Evolutionary conservation across 2,797 vertebrate genomes (phyloP), one percentile per base, ranked within the genome.

Genomic region (Petrocephalus schoutedeni): DNA sequence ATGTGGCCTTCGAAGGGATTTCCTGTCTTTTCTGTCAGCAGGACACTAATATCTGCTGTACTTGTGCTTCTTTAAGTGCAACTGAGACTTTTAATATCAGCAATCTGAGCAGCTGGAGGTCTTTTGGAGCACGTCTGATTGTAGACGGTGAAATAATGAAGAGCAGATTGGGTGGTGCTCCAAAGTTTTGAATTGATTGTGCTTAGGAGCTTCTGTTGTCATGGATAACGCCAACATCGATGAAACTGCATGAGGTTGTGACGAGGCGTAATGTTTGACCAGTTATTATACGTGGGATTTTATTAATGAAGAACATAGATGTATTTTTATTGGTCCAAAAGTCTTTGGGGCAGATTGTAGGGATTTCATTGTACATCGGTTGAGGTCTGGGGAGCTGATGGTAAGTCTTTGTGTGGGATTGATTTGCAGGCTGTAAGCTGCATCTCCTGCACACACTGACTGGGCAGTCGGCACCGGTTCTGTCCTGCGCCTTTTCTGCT

Each of bases 401-500:
- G n/a, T 49, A 9, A 6, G 41, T 5, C 10, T 16, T 82, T n/a
- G 59, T 61, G 23, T 53, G 6, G 59, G 19, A 86, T 87, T 89
- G 16, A 82, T 88, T 71, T 53, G 23, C 92, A 98, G 98, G 91
- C 89, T 94, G 93, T 91, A 89, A 91, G 90, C 92, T 97, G 92
- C 95, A 93, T 92, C 92, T 93, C 87, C 95, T 95, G 86, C 94
- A 94, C 89, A 94, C 94, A 0, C 90, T 98, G 90, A 93, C 88
- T 77, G 94, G 93, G 83, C 97, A 98, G 90, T 93, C 93, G 16
- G 96, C 96, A 87, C 97, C 97, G 0, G 96, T 98, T 89, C 94
- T 98, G 91, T 94, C 96, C 54, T 98, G 97, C 92, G 94, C 95
- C 0, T 97, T 98, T 93, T 98, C 97, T 0, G 93, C 91, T 57